Conservation (phyloP, 2,113 vertebrate species). For the Chrysochloris asiatica region DNA sequence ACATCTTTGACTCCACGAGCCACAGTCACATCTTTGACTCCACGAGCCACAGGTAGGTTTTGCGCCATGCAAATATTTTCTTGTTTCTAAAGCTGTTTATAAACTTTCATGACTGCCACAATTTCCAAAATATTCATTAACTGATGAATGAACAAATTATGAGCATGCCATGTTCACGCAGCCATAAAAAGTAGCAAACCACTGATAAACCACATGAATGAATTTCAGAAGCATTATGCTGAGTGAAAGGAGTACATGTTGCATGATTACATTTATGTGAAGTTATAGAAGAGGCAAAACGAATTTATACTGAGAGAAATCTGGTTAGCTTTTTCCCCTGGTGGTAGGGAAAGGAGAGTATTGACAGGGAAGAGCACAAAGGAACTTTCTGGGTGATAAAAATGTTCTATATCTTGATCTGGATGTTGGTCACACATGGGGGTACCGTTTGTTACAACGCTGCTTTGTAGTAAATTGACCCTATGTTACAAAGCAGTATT, state of each 20-base stretch:
- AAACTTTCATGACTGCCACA: too few relatives aligned
- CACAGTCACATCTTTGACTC: too few relatives aligned
- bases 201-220: accelerated
- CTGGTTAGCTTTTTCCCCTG: background rate
- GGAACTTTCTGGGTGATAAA: background rate
- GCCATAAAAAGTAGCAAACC: too few relatives aligned
- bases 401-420: background rate
- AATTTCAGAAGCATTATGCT: accelerated
- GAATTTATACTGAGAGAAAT: background rate
- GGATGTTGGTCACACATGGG: background rate
- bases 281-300: background rate
- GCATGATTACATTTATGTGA: too few relatives aligned
- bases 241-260: background rate
- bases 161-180: too few relatives aligned
- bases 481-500: background rate
- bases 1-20: too few relatives aligned
- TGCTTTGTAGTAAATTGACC: background rate
- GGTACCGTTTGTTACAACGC: background rate
- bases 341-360: too few relatives aligned
- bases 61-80: too few relatives aligned
- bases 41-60: too few relatives aligned
- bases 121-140: too few relatives aligned
- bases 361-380: background rate
- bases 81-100: too few relatives aligned
- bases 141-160: background rate